Conservation (phyloP, 2,888 invertebrate species). For the Tridacna gigas region DNA sequence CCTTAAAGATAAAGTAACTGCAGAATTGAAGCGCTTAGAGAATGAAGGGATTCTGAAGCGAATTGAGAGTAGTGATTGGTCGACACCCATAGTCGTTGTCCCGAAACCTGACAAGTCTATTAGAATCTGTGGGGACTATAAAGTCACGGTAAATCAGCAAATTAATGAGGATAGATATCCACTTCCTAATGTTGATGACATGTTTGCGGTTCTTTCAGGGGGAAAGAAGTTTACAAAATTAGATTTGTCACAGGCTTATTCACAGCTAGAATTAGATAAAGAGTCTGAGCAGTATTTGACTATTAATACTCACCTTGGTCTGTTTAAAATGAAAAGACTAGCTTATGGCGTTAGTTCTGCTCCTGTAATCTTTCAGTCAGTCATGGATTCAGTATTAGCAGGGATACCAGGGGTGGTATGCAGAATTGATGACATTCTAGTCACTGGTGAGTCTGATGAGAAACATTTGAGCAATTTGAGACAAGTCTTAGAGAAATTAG, state of each 20-base stretch:
- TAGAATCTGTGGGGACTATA: not conserved
- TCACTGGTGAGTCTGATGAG: constrained; percentile 43
- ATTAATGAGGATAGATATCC: not conserved
- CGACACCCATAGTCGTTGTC: not conserved
- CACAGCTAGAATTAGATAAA: not conserved
- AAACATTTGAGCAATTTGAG: constrained; percentile 33
- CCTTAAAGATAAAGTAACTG: not conserved
- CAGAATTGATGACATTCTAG: constrained; percentile 45
- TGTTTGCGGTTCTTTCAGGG: not conserved
- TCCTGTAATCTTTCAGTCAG: constrained; percentile 58
- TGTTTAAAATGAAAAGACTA: constrained; percentile 48
- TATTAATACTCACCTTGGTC: constrained; percentile 45
- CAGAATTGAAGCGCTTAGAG: not conserved
- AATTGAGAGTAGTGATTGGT: not conserved
- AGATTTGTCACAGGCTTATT: not conserved
- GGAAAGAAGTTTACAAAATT: not conserved
- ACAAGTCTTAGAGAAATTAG: constrained; percentile 40
- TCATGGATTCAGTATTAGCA: constrained; percentile 53
- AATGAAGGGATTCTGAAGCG: not conserved
- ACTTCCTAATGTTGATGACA: not conserved
- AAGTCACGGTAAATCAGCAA: not conserved
- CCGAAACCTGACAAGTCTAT: not conserved
- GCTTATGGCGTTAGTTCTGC: constrained; percentile 52
- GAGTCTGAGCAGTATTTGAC: not conserved
- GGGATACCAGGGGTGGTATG: constrained; percentile 36